A percentile compares a stretch with the other conserved stretches of the same genome.
Conservation (phyloP, 2,797 vertebrate species). For the Atherinosoma microstoma region DNA sequence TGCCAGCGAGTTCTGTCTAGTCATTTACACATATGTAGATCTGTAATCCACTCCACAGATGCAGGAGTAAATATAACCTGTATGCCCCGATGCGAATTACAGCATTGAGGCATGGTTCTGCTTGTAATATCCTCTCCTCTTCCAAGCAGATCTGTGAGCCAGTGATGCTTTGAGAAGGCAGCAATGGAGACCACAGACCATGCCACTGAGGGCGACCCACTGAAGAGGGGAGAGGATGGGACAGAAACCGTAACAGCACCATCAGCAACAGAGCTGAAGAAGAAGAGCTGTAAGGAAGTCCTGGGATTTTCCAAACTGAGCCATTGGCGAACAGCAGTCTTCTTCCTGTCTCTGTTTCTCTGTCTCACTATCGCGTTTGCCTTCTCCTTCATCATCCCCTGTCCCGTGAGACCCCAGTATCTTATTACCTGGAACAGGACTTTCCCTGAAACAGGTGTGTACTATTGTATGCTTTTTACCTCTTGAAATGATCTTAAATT, state of each 20-base stretch:
- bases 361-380: conserved; percentile 92
- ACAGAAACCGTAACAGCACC: conserved; percentile 50
- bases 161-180: conserved; percentile 62
- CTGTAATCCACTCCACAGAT: conserved; percentile 3
- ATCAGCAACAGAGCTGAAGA: conserved; percentile 65
- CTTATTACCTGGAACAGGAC: conserved; percentile 82
- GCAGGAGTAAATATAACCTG: neutral
- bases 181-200: conserved; percentile 83
- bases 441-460: conserved; percentile 83
- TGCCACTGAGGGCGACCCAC: conserved; percentile 87
- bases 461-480: neutral
- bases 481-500: neutral
- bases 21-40: conserved; percentile 11
- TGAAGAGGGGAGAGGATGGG: conserved; percentile 84
- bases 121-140: neutral
- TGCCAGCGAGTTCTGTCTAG: conserved; percentile 25
- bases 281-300: conserved; percentile 68
- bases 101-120: neutral
- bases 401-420: conserved; percentile 88
- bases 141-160: conserved; percentile 28
- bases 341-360: conserved; percentile 90
- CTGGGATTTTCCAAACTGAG: conserved; percentile 80
- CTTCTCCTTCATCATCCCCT: conserved; percentile 95
- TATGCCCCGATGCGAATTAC: no score
- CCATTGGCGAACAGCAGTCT: conserved; percentile 88